These are phyloP conservation scores for Porites lutea DNA, from an alignment of 64 coral and sea anemone genomes.

Conservation along the genomic window DNA sequence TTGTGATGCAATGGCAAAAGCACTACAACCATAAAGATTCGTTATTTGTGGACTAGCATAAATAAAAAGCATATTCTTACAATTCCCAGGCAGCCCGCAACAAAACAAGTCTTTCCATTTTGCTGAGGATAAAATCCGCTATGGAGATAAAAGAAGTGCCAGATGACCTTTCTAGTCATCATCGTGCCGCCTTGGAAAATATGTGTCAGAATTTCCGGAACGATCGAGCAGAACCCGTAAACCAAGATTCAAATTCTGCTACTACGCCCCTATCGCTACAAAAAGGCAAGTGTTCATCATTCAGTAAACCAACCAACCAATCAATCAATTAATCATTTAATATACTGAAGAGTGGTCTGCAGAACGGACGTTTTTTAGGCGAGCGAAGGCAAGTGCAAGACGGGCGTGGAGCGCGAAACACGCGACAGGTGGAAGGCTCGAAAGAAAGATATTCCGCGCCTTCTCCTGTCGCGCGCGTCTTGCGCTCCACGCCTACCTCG, in stretches of 20 bases:
- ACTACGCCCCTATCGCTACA: background rate
- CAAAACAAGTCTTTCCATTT: background rate
- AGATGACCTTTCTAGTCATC: background rate
- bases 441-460: too few species aligned
- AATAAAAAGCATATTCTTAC: background rate
- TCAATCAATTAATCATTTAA: background rate
- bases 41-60: background rate
- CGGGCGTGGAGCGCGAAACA: too few species aligned
- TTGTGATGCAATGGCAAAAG: too few species aligned
- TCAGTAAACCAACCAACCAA: too few species aligned
- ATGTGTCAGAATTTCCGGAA: slow-evolving; percentile 17
- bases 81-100: background rate
- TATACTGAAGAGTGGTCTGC: background rate
- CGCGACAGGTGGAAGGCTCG: too few species aligned
- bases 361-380: background rate
- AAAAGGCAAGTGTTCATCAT: background rate
- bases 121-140: slow-evolving; percentile 4
- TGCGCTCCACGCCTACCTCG: too few species aligned
- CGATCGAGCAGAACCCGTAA: background rate
- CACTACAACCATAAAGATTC: background rate
- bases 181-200: background rate
- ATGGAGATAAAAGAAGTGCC: background rate
- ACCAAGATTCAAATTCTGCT: background rate
- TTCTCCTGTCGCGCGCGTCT: too few species aligned
- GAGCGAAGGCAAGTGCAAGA: background rate